Conservation (phyloP, 2,888 invertebrate species). For the Toxonevra muliebris region DNA sequence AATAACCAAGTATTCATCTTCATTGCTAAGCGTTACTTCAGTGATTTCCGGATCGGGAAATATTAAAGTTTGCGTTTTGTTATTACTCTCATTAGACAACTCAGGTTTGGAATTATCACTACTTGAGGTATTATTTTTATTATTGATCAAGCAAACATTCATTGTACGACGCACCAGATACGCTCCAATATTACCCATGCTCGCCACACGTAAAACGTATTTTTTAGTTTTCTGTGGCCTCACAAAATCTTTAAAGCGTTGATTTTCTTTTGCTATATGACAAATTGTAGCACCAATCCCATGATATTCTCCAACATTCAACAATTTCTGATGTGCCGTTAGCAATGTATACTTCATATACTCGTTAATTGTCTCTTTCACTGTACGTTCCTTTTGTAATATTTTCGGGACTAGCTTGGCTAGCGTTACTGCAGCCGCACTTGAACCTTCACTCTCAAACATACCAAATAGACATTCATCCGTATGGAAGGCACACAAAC, state of each 20-base stretch:
- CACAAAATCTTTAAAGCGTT: conserved; percentile 68
- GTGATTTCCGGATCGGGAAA: conserved; percentile 78
- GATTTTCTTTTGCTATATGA: conserved; percentile 74
- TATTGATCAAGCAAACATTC: conserved; percentile 68
- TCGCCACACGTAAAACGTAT: conserved; percentile 77
- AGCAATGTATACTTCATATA: conserved; percentile 87
- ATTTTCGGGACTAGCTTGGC: conserved; percentile 82
- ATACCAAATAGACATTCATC: conserved; percentile 81
- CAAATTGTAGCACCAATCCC: conserved; percentile 79
- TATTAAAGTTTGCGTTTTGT: background rate
- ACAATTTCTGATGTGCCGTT: conserved; percentile 80
- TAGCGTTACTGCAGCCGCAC: conserved; percentile 74
- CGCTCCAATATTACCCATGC: conserved; percentile 79
- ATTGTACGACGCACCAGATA: conserved; percentile 78
- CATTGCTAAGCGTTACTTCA: conserved; percentile 80
- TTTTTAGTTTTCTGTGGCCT: conserved; percentile 66
- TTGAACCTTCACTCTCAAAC: conserved; percentile 81
- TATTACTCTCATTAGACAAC: background rate
- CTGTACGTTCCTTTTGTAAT: conserved; percentile 80
- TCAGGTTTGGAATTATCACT: background rate
- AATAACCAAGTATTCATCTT: conserved; percentile 84
- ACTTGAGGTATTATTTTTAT: background rate
- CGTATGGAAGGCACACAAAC: conserved; percentile 79
- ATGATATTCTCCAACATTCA: conserved; percentile 72
- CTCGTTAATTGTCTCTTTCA: conserved; percentile 81